Evolutionary conservation across 2,113 vertebrate genomes (phyloP).

Genomic region (Tetrax tetrax): DNA sequence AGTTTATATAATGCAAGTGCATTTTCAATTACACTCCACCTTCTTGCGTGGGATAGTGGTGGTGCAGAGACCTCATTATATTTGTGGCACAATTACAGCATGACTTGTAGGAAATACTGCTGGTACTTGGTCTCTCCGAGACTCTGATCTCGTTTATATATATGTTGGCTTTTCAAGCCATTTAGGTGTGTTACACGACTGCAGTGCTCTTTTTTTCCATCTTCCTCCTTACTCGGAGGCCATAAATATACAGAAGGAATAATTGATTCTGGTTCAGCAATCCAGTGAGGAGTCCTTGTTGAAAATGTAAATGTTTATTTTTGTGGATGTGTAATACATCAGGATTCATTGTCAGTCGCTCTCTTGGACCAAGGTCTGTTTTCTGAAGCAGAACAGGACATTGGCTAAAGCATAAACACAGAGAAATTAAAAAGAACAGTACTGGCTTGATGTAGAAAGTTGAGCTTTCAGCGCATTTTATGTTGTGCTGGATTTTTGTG

Average conservation of each 20-base stretch:
- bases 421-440: constrained; percentile 33
- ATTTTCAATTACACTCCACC: constrained; percentile 58
- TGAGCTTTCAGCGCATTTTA: background rate
- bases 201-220: background rate
- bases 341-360: constrained; percentile 19
- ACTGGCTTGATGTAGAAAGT: background rate
- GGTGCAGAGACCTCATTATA: constrained; percentile 54
- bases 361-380: constrained; percentile 9
- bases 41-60: constrained; percentile 45
- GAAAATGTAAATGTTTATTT: constrained; percentile 37
- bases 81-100: constrained; percentile 48
- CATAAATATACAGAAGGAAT: constrained; percentile 19
- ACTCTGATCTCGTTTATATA: constrained; percentile 1
- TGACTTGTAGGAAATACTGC: constrained; percentile 49
- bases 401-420: constrained; percentile 48
- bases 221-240: background rate
- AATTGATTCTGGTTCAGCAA: background rate
- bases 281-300: background rate
- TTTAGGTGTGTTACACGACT: background rate
- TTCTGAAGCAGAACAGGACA: constrained; percentile 45
- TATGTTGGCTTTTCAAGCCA: background rate
- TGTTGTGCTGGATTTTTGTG: background rate
- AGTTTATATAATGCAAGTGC: constrained; percentile 43
- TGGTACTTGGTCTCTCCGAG: background rate
- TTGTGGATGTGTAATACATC: constrained; percentile 39